These are phyloP conservation scores for Argopecten irradians DNA, from an alignment of 1,140 invertebrate genomes.

Conservation along the genomic window DNA sequence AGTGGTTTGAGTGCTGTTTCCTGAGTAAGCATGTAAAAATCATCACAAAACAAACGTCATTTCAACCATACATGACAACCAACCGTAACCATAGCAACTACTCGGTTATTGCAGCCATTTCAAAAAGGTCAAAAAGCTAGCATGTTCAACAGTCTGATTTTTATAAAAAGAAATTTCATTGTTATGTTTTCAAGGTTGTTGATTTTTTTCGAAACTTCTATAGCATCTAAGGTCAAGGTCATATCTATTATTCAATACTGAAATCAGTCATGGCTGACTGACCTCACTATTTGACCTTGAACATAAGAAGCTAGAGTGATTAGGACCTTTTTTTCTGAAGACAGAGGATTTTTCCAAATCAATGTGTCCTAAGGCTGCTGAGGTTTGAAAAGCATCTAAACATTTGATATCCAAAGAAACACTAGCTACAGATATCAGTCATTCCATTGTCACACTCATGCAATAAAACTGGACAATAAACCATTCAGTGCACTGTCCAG, in stretches of 20 bases:
- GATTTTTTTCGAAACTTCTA: too few species aligned
- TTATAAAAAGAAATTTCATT: neutral
- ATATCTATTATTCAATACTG: neutral
- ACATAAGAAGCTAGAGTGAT: neutral
- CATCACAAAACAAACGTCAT: constrained; percentile 18
- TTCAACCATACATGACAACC: constrained; percentile 13
- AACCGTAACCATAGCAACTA: constrained; percentile 5
- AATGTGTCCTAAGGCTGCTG: neutral
- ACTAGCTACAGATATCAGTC: neutral
- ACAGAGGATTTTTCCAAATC: neutral
- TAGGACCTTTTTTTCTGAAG: neutral
- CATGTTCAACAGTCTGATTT: neutral
- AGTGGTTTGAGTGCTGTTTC: constrained; percentile 3
- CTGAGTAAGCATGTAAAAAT: constrained; percentile 21
- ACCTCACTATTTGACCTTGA: neutral
- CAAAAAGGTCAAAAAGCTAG: constrained; percentile 17
- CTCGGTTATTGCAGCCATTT: neutral
- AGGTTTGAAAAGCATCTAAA: constrained; percentile 16
- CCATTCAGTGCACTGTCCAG: neutral
- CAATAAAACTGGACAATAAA: neutral
- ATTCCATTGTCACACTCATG: neutral
- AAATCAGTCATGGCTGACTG: neutral
- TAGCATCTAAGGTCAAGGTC: neutral
- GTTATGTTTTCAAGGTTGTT: neutral
- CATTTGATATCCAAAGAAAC: neutral